These are phyloP conservation scores for Atlantisia rogersi DNA, from an alignment of 2,113 vertebrate species.

Conservation along the genomic window DNA sequence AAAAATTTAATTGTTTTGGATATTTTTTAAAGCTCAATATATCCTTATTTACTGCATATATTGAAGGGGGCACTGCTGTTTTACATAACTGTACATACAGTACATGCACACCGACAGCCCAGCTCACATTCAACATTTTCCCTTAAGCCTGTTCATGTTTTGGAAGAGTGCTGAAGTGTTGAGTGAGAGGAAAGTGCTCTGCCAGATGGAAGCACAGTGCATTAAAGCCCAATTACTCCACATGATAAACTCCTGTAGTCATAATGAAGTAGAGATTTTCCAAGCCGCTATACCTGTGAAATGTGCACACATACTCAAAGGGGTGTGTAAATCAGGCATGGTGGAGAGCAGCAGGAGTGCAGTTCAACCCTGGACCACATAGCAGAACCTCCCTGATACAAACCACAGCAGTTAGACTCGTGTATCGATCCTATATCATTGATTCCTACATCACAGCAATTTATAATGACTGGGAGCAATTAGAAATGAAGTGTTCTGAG, in stretches of 20 bases:
- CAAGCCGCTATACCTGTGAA: neutral
- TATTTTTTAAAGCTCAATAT: neutral
- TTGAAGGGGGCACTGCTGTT: neutral
- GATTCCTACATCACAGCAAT: neutral
- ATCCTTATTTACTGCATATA: neutral
- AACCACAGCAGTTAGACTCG: neutral
- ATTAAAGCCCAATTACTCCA: neutral
- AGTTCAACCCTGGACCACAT: neutral
- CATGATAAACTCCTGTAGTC: neutral
- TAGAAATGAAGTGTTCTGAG: neutral
- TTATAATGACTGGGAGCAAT: neutral
- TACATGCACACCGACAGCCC: neutral
- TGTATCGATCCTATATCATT: neutral
- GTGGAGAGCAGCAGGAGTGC: neutral
- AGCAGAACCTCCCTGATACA: neutral
- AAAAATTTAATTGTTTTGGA: too few relatives aligned
- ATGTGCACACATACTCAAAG: neutral
- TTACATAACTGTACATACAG: neutral
- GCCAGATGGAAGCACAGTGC: neutral
- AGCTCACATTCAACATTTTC: neutral
- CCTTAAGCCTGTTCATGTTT: neutral
- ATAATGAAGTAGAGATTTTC: neutral
- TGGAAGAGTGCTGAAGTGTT: neutral
- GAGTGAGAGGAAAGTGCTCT: neutral
- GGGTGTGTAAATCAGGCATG: neutral